Evolutionary conservation across 2,113 vertebrate genomes (phyloP).

Genomic region (Sigmodon hispidus): DNA sequence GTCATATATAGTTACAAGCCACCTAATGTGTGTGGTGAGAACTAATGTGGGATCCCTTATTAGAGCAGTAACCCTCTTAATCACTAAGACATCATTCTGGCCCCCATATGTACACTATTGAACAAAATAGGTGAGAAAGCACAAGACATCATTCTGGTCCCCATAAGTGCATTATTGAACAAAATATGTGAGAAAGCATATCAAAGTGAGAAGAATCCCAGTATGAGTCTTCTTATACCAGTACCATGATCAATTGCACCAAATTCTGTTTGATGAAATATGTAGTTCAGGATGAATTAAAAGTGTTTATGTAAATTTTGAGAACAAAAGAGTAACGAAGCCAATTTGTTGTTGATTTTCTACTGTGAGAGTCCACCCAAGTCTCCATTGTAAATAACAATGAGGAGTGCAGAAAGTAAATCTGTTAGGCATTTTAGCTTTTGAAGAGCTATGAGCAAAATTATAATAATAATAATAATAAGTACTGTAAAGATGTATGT

Average conservation of each 20-base stretch:
- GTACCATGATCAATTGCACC: neutral
- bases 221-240: neutral
- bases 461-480: neutral
- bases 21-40: neutral
- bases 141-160: no score
- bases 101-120: neutral
- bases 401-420: neutral
- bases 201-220: neutral
- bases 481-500: slow-evolving; percentile 1
- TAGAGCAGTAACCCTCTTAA: neutral
- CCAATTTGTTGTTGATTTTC: neutral
- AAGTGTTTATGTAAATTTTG: neutral
- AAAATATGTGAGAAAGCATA: neutral
- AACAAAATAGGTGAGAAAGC: neutral
- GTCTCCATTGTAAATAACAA: neutral
- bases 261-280: neutral
- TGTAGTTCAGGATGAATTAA: neutral
- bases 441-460: neutral
- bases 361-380: neutral
- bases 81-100: neutral
- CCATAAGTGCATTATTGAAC: neutral
- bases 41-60: neutral
- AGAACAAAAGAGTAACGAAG: neutral
- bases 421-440: neutral
- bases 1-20: neutral